phyloP scores from a whole-genome alignment of 2,797 vertebrate species.

The Leptoclinus maculatus region DNA sequence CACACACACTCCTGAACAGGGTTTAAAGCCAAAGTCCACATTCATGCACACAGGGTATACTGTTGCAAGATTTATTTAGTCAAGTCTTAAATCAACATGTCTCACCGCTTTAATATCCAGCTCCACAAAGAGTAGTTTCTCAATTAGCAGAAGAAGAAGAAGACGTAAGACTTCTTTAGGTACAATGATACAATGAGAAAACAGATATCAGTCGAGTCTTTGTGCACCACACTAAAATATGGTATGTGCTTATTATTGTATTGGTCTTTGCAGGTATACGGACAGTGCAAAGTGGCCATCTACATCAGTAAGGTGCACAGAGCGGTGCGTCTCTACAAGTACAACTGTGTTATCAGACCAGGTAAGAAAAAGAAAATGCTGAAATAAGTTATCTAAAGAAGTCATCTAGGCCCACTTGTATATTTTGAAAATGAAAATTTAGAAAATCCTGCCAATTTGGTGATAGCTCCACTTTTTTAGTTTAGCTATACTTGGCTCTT shows the following conservation, averaged over 20 bases:
- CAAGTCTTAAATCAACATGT: background rate
- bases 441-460: background rate
- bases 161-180: background rate
- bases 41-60: background rate
- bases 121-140: background rate
- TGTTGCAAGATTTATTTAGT: too few species aligned
- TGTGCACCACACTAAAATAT: background rate
- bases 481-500: background rate
- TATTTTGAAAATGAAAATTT: background rate
- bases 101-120: background rate
- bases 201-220: background rate
- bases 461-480: background rate
- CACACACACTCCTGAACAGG: too few species aligned
- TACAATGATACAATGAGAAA: background rate
- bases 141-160: background rate
- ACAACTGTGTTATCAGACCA: slow-evolving; percentile 78
- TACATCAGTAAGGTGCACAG: slow-evolving; percentile 76
- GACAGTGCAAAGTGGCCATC: slow-evolving; percentile 81
- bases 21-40: background rate
- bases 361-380: slow-evolving; percentile 58
- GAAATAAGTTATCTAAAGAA: background rate
- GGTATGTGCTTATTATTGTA: background rate
- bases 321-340: slow-evolving; percentile 81
- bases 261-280: slow-evolving; percentile 77
- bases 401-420: background rate